Evolutionary conservation across 2,888 invertebrate genomes (phyloP), one percentile per base, ranked within the genome.

Genomic region (Noctua comes): DNA sequence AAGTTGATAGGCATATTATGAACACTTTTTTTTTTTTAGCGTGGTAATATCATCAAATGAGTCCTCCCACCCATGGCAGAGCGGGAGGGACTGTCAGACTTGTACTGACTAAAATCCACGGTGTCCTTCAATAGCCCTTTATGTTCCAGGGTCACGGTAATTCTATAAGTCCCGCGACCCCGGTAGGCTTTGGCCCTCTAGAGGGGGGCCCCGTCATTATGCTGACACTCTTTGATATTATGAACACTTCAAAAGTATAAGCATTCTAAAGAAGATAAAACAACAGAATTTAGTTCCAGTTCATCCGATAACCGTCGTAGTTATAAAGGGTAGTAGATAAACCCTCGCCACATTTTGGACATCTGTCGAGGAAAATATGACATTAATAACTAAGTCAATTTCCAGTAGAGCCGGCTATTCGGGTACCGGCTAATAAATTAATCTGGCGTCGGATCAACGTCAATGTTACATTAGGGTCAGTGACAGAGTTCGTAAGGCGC

Each of bases 401-500:
- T 93, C 91, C 86, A 93, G 90, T 91, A 86, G 89, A 92, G 91
- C 86, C 90, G 91, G 88, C 88, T 89, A 89, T 89, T 90, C 87
- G 90, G 89, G 88, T 86, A 89, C 88, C 86, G 90, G 90, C 93
- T 94, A 95, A 93, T 95, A 95, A 95, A 95, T 95, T 95, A 95
- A 95, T 95, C 94, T 92, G 91, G 91, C 92, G 94, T 94, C 94
- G 91, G 95, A 95, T 95, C 92, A 93, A 91, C 93, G 95, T 95
- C 95, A 94, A 89, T 93, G 93, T 87, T 90, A 91, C 92, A 92
- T 93, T 91, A 93, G 90, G 93, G 93, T 91, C 93, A 91, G 91
- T 92, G 92, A 90, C 92, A 89, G 90, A 91, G 91, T 90, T 91
- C 91, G 88, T 85, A 90, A 88, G 89, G 86, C 86, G 81, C 88